Percentiles rank a stretch among this genome's conserved stretches.
Conservation (phyloP, 2,113 vertebrate genomes). For the Perca schrenkii region DNA sequence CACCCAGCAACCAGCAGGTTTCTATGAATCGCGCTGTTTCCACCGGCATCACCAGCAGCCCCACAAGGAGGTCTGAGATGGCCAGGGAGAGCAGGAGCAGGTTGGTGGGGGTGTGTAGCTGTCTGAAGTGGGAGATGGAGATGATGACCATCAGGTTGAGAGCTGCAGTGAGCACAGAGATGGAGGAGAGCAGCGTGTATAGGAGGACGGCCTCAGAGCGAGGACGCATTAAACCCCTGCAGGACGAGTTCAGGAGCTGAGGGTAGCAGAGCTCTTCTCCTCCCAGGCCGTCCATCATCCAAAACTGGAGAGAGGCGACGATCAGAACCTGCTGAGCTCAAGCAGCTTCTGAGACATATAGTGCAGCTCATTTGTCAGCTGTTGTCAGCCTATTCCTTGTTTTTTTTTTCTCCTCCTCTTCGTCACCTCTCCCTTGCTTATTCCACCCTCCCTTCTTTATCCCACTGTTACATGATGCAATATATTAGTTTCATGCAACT, state of each 20-base stretch:
- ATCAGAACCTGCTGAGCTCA: constrained; percentile 9
- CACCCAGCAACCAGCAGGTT: constrained; percentile 76
- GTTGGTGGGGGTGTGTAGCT: constrained; percentile 81
- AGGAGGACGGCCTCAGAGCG: constrained; percentile 37
- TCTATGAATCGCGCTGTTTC: constrained; percentile 65
- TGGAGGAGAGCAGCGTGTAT: constrained; percentile 45
- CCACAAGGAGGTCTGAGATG: constrained; percentile 72
- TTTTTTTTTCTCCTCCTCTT: neutral
- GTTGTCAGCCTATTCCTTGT: neutral
- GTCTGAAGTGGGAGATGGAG: constrained; percentile 77
- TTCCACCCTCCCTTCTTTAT: neutral
- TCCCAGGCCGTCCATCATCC: constrained; percentile 31
- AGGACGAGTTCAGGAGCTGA: constrained; percentile 51
- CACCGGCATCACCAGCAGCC: constrained; percentile 87
- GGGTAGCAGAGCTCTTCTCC: constrained; percentile 60
- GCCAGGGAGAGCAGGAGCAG: constrained; percentile 81
- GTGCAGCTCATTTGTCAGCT: neutral
- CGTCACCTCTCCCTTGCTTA: neutral
- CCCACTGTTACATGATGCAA: constrained; percentile 39
- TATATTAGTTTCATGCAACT: neutral
- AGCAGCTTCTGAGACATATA: neutral
- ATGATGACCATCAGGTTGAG: constrained; percentile 70
- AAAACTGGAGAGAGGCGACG: neutral
- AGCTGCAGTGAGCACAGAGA: constrained; percentile 47
- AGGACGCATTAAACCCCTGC: constrained; percentile 24